phyloP scores from a whole-genome alignment of 2,888 invertebrate species.

The Pristionchus arcanus region DNA sequence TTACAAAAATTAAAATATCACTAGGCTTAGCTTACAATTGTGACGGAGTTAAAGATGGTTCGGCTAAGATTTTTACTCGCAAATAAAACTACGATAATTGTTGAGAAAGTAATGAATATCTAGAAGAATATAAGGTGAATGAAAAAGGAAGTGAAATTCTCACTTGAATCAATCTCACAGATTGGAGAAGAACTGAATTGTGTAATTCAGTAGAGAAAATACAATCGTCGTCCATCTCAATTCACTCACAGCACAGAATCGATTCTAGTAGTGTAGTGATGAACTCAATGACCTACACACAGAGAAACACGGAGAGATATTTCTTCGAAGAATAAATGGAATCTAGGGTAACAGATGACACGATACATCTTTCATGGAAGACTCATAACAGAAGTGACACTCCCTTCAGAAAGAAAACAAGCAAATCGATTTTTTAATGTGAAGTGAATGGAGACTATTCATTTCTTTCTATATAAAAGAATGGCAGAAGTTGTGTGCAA shows the following conservation, averaged over 20 bases:
- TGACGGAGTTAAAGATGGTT: not conserved
- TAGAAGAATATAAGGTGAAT: not conserved
- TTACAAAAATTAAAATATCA: not conserved
- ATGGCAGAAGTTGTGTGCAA: too few species aligned
- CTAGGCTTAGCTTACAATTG: not conserved
- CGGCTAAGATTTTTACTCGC: not conserved
- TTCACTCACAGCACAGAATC: too few species aligned
- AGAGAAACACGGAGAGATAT: not conserved
- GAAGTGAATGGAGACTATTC: too few species aligned
- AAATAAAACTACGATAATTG: not conserved
- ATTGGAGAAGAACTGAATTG: not conserved
- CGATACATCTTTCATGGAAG: too few species aligned
- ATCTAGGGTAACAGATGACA: not conserved
- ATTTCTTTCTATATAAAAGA: too few species aligned
- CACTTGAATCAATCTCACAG: slow-evolving; percentile 11
- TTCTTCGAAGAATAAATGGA: not conserved
- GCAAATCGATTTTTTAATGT: not conserved
- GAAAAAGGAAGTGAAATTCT: not conserved
- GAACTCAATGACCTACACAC: not conserved
- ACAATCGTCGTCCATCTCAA: not conserved
- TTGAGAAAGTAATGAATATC: not conserved
- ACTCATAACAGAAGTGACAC: too few species aligned
- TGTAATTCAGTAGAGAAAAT: not conserved
- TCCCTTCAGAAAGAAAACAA: not conserved
- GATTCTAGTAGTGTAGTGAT: not conserved